A percentile compares a stretch with the other conserved stretches of the same genome.
These are phyloP conservation scores for human (Homo sapiens) DNA, from an alignment of 2,113 vertebrate genomes.

Conservation along the genomic window GRCh38 chr2:162603001-162603500, in stretches of 20 bases:
- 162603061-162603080: background rate
- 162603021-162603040: background rate
- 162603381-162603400: background rate
- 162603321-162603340: background rate
- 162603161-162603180: background rate
- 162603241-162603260: background rate
- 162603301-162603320: background rate
- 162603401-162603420: background rate
- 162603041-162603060: background rate
- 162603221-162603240: background rate
- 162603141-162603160: background rate
- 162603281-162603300: background rate
- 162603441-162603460: background rate
- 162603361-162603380: background rate
- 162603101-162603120: background rate
- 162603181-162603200: background rate
- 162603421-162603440: background rate
- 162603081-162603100: background rate
- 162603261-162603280: background rate
- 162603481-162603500: background rate
- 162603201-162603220: background rate
- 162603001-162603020: background rate
- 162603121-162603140: background rate
- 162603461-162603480: conserved; percentile 33
- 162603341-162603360: background rate